Evolutionary conservation across 2,888 invertebrate species (phyloP).

Genomic region (Agriopis leucophaearia): DNA sequence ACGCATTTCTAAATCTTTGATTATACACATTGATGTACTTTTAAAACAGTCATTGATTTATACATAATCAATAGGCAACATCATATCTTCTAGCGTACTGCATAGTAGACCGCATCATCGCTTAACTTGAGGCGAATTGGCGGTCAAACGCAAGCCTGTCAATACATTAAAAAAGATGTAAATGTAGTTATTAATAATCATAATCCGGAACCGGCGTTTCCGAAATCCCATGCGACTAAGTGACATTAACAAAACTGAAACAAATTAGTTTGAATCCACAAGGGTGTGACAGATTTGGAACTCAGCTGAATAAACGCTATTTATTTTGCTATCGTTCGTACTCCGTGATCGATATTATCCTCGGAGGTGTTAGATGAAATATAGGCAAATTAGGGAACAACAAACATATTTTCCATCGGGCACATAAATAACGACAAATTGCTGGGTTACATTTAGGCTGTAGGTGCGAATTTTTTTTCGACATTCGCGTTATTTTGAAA

Average conservation of each 20-base stretch:
- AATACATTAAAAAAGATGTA: too few relatives aligned
- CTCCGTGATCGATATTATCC: constrained; percentile 39
- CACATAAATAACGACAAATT: constrained; percentile 48
- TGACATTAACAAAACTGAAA: constrained; percentile 30
- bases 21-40: too few relatives aligned
- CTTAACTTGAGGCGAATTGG: too few relatives aligned
- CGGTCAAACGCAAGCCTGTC: too few relatives aligned
- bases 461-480: constrained; percentile 11
- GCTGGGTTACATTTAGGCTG: constrained; percentile 41
- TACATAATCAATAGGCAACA: too few relatives aligned
- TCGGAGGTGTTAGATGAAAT: constrained; percentile 42
- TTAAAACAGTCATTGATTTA: too few relatives aligned
- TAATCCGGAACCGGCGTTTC: constrained; percentile 5
- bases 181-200: constrained; percentile 4
- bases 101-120: too few relatives aligned
- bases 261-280: constrained; percentile 33
- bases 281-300: constrained; percentile 37
- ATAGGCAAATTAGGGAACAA: constrained; percentile 45
- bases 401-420: constrained; percentile 40
- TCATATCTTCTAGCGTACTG: too few relatives aligned
- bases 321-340: constrained; percentile 34
- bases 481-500: too few relatives aligned
- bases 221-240: constrained; percentile 10
- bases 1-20: too few relatives aligned
- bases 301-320: constrained; percentile 30